phyloP scores from a whole-genome alignment of 2,113 vertebrate species.

The Motacilla tschutschensis region DNA sequence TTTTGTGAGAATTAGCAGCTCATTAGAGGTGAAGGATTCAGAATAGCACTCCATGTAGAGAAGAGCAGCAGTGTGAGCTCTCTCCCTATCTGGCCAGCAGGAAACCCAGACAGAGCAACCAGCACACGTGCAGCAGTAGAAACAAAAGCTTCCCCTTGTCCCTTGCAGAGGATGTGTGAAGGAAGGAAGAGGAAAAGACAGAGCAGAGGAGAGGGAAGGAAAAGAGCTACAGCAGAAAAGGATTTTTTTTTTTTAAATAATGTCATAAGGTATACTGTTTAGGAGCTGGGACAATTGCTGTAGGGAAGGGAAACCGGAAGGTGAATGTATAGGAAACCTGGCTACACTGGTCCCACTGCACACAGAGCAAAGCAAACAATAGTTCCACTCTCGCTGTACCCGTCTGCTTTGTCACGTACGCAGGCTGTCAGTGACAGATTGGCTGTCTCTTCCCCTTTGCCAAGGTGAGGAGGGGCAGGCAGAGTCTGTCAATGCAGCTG shows the following conservation, averaged over 20 bases:
- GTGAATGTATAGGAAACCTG: constrained; percentile 7
- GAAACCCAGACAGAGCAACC: not conserved
- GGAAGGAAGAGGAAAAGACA: constrained; percentile 2
- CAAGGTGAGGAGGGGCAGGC: not conserved
- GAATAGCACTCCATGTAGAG: not conserved
- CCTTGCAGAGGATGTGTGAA: not conserved
- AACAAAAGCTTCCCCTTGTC: constrained; percentile 3
- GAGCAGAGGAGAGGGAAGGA: not conserved
- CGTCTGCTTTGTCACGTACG: not conserved
- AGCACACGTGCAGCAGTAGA: not conserved
- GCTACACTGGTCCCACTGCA: not conserved
- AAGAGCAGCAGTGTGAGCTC: not conserved
- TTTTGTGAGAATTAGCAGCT: not conserved
- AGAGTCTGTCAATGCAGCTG: not conserved
- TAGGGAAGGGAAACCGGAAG: constrained; percentile 3
- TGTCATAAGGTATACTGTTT: not conserved
- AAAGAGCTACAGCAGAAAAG: not conserved
- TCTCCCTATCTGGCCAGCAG: not conserved
- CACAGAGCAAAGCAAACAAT: not conserved
- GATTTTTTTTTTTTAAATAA: not conserved
- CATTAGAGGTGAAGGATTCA: not conserved
- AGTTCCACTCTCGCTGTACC: not conserved
- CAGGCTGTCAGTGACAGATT: not conserved
- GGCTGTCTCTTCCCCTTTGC: not conserved
- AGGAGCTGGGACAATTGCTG: not conserved